Evolutionary conservation across 2,113 vertebrate genomes (phyloP), one percentile per base, ranked within the genome.

Genomic region (Pardalotus punctatus): DNA sequence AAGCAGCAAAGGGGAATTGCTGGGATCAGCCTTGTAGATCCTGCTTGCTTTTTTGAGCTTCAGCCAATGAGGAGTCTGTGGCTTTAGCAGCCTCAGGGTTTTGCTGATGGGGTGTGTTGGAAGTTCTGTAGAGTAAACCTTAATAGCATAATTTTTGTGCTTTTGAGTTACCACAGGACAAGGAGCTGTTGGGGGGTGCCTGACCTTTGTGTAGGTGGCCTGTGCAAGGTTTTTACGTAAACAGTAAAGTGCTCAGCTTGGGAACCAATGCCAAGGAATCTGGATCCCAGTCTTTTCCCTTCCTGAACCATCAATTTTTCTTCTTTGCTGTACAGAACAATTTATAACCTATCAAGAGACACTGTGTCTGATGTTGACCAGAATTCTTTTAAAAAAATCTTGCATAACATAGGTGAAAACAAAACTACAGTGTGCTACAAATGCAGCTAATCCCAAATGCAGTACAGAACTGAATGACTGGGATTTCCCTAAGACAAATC

Each of bases 391-490:
- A 7, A 62, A 65, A 94, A 86, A 69, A 9, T 65, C 28, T 57
- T 82, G 31, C 20, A 36, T 72, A 69, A 85, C 23, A 33, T 0
- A 0, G 40, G 23, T 64, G 36, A 82, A 93, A 85, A 23, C 36
- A 88, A 69, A 90, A 72, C 36, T 72, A 36, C 33, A 80, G 14
- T 33, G 29, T 79, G 53, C 84, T 79, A 88, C 57, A 91, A 92
- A 84, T 21, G n/a, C 73, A 92, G 22, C 27, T 60, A 88, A 67
- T 70, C n/a, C 42, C 67, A 65, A 65, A 40, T 8, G 20, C 50
- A 51, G 29, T 9, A 45, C 28, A 38, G 35, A 48, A n/a, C 4
- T 23, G 76, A 53, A 81, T 77, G 48, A 56, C 9, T 54, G 35
- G 33, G 42, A 27, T 80, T 47, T 88, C 45, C 66, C 35, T 72